Evolutionary conservation across 2,888 invertebrate genomes (phyloP), one percentile per base, ranked within the genome.

Genomic region (Hirtodrosophila alboralis): DNA sequence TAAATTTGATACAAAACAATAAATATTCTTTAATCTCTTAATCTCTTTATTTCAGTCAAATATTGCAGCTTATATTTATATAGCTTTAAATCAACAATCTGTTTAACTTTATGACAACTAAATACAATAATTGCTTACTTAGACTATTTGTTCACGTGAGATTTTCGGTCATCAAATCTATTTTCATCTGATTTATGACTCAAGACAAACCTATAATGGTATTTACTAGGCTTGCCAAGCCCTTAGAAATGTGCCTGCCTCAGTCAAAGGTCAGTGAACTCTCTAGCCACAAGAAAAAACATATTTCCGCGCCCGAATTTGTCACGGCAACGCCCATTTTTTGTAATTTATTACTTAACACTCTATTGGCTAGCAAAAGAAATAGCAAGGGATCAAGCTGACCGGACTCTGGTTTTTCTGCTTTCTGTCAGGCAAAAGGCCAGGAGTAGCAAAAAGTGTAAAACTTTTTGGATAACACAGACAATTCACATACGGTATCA

Each of bases 331-430:
- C 85, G 84, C 78, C 79, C 58, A 34, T 56, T 30, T n/a, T 47
- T 40, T 41, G 30, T 83, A 83, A 78, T 85, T 79, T 79, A 86
- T 85, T 69, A 76, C 77, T 69, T 47, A 60, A 63, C 64, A 79
- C 86, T 72, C 73, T 47, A 72, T 72, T 64, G 47, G 61, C 53
- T 38, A 34, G 49, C 57, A 65, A 51, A 33, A 41, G 21, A 38
- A 30, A 36, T 48, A 21, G 30, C 16, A 43, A 47, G 30, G 36
- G 38, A 54, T 45, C 40, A 28, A 44, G 36, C 41, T 57, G 26
- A 16, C 30, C 44, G 23, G 9, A 18, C 37, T 43, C 12, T 18
- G 18, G 18, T 18, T 18, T 18, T 18, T 18, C 18, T 18, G 18
- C 4, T 5, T 18, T 18, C 18, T 5, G 67, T 23, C 53, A 34